Percentiles rank a stretch among this genome's conserved stretches.
Conservation (phyloP, 2,888 invertebrate genomes). For the Homarus gammarus region DNA sequence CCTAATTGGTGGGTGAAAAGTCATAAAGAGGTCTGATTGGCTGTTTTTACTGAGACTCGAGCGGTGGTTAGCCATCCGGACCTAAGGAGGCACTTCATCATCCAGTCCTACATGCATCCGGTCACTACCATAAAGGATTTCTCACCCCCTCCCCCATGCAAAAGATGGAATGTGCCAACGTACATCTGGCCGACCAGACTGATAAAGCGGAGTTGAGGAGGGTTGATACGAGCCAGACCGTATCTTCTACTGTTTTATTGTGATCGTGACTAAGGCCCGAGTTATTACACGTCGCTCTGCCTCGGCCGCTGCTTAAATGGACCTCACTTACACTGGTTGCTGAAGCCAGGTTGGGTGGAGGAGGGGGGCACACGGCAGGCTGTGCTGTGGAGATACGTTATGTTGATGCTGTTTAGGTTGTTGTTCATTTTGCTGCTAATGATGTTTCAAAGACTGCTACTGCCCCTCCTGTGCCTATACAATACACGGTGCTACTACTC, state of each 20-base stretch:
- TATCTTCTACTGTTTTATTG: slow-evolving; percentile 45
- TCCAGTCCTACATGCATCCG: slow-evolving; percentile 49
- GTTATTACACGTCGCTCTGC: slow-evolving; percentile 32
- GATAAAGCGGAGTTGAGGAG: neutral
- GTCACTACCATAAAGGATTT: slow-evolving; percentile 28
- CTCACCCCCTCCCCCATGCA: slow-evolving; percentile 9
- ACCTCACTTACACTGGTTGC: too few species aligned
- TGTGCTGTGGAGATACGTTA: too few species aligned
- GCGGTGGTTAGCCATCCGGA: slow-evolving; percentile 56
- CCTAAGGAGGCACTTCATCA: slow-evolving; percentile 44
- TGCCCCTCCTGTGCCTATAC: too few species aligned
- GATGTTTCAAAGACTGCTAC: too few species aligned
- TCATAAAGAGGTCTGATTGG: slow-evolving; percentile 55
- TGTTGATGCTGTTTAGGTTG: too few species aligned
- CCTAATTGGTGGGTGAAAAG: slow-evolving; percentile 57
- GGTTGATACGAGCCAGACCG: slow-evolving; percentile 43
- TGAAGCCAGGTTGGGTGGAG: too few species aligned
- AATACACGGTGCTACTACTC: too few species aligned
- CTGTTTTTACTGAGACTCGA: slow-evolving; percentile 43
- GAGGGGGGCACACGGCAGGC: too few species aligned
- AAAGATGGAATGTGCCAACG: slow-evolving; percentile 3
- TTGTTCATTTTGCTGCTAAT: too few species aligned
- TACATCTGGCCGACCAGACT: slow-evolving; percentile 12
- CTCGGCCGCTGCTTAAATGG: neutral
- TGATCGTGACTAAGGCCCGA: slow-evolving; percentile 35